Conservation (phyloP, 2,797 vertebrate genomes). For the Cephalopachus bancanus region DNA sequence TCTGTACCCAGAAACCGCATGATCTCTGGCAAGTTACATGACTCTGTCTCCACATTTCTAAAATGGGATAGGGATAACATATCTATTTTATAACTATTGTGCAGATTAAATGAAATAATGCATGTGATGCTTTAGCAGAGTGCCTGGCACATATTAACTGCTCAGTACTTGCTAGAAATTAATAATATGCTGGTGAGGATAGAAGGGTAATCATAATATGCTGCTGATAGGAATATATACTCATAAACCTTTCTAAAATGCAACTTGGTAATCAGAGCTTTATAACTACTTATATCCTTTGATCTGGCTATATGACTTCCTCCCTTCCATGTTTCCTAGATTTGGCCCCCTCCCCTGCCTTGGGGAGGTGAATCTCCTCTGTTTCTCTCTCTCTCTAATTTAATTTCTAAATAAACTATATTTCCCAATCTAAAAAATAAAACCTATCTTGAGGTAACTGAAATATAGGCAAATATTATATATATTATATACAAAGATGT, state of each 20-base stretch:
- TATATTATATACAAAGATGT: not conserved
- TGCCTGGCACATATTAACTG: not conserved
- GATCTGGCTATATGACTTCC: not conserved
- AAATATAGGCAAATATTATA: not conserved
- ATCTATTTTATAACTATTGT: not conserved
- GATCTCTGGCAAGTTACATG: not conserved
- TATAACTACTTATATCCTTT: constrained; percentile 16
- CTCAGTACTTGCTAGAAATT: constrained; percentile 25
- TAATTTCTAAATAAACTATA: no score
- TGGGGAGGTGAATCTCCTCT: no score
- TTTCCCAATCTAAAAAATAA: no score
- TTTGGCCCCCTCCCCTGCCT: no score
- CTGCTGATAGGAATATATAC: not conserved
- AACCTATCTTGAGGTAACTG: not conserved
- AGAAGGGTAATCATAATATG: not conserved
- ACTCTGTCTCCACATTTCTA: not conserved
- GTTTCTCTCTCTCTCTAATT: no score
- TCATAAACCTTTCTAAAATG: not conserved
- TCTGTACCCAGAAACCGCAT: not conserved
- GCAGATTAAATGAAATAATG: not conserved
- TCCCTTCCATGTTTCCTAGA: no score
- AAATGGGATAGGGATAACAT: not conserved
- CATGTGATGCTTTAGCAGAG: not conserved
- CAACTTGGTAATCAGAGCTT: constrained; percentile 13
- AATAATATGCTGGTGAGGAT: not conserved